Conservation (phyloP, 1,140 invertebrate species). For the Ganaspis sp. region DNA sequence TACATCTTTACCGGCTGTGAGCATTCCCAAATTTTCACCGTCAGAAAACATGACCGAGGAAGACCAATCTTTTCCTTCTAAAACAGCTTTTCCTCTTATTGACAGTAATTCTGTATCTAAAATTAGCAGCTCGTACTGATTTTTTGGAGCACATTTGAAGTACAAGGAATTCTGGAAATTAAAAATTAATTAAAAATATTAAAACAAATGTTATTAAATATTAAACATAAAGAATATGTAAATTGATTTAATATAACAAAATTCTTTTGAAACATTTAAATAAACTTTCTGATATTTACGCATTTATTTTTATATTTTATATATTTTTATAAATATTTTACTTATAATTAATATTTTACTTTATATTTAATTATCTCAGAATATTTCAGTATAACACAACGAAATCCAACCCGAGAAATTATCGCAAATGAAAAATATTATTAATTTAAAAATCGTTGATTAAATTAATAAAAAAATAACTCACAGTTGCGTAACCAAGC, state of each 20-base stretch:
- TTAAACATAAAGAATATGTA: too few species aligned
- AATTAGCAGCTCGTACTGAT: conserved; percentile 80
- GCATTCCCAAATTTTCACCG: conserved; percentile 88
- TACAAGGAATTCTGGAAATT: conserved; percentile 78
- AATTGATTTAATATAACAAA: too few species aligned
- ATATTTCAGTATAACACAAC: too few species aligned
- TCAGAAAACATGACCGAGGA: conserved; percentile 89
- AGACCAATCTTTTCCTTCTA: conserved; percentile 80
- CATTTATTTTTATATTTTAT: too few species aligned
- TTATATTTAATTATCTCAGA: conserved; percentile 18
- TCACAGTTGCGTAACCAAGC: conserved; percentile 90
- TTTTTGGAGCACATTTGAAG: conserved; percentile 75
- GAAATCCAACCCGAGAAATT: too few species aligned
- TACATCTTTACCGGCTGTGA: conserved; percentile 87
- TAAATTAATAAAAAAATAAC: conserved; percentile 56
- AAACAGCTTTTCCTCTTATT: conserved; percentile 78
- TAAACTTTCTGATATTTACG: too few species aligned
- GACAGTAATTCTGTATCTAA: conserved; percentile 79
- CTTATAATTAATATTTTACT: too few species aligned
- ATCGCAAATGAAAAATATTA: too few species aligned
- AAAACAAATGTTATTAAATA: too few species aligned
- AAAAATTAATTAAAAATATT: conserved; percentile 29
- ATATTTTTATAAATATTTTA: too few species aligned
- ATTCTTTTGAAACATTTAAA: too few species aligned
- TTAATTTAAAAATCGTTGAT: too few species aligned